Base-by-base conservation (phyloP, 2,797 vertebrate species). In the Ispidina picta region DNA sequence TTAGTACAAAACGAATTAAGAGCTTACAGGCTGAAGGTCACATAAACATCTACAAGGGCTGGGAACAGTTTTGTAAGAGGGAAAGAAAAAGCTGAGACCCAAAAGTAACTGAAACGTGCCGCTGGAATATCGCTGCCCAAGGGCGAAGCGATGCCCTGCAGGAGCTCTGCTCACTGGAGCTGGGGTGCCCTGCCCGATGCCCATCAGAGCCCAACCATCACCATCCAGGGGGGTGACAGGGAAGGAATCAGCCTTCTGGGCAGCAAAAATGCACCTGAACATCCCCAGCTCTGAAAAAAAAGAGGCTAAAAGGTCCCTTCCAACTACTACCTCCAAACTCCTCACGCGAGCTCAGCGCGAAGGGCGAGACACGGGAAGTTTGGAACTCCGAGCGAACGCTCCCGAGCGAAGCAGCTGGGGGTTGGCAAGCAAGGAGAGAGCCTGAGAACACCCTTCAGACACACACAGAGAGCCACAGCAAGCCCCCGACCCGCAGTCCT, bases 21-120 rank as follows among this genome's bases (percentile, higher is more conserved):
- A 93, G 81, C 89, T 74, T 62, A 86, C 33, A 41, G 18, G 5
- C 3, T 84, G 88, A 95, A 96, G 93, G 93, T 93, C 88, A 89
- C 19, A 76, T 28, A 84, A 88, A 48, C 54, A 92, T n/a, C 58
- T 41, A 74, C 64, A 70, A 72, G 85, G 44, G 56, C 77, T 77
- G 65, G 39, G 71, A 92, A 95, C 35, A 54, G 44, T 82, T 88
- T 56, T 58, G 54, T 11, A 37, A 44, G 52, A 0, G 4, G n/a
- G 64, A 35, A 14, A 52, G 37, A 65, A 46, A 56, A 78, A 73
- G 35, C 62, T 64, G 58, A 46, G 78, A 83, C 26, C 28, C 17
- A 17, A 20, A 60, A 76, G 41, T 48, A 86, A 88, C 78, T 5
- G 37, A 81, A 86, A 17, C 0, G 8, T 15, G 56, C 35, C 26